Percentiles rank a stretch among this genome's conserved stretches.
phyloP scores from a whole-genome alignment of 2,888 invertebrate genomes.

The Tubiluchus corallicola region DNA sequence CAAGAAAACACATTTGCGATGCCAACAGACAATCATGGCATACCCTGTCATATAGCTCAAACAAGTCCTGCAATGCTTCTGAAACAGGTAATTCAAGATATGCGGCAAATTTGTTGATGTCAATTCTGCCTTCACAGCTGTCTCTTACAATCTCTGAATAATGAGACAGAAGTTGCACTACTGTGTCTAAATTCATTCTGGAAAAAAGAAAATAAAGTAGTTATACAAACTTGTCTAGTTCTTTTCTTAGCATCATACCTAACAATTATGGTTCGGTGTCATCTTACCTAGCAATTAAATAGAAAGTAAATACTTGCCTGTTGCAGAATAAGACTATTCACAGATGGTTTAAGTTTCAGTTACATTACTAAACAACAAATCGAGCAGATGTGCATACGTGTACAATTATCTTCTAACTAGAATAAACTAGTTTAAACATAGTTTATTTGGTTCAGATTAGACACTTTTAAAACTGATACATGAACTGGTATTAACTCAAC shows the following conservation, averaged over 20 bases:
- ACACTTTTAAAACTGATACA: no score
- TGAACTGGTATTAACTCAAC: no score
- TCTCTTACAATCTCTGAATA: conserved; percentile 18
- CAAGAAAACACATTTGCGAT: not conserved
- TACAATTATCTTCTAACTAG: no score
- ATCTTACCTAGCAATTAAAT: not conserved
- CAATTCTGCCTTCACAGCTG: conserved; percentile 19
- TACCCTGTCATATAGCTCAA: conserved; percentile 47
- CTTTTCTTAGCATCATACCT: not conserved
- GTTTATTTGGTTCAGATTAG: no score
- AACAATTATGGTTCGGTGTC: not conserved
- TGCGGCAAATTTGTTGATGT: conserved; percentile 39
- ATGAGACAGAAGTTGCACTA: conserved; percentile 20
- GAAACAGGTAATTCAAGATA: conserved; percentile 41
- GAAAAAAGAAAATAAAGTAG: conserved; percentile 9
- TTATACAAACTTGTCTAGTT: conserved; percentile 2
- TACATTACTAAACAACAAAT: no score
- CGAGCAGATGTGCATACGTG: no score
- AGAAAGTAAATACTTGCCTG: not conserved
- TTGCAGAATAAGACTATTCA: no score
- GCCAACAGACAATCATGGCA: conserved; percentile 13
- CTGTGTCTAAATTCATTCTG: conserved; percentile 20
- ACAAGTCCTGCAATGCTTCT: conserved; percentile 41
- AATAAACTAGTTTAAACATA: no score
- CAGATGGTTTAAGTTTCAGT: no score